A percentile compares a stretch with the other conserved stretches of the same genome.
Evolutionary conservation across 2,888 invertebrate species (phyloP).

Genomic region (Tanytarsus gracilentus): DNA sequence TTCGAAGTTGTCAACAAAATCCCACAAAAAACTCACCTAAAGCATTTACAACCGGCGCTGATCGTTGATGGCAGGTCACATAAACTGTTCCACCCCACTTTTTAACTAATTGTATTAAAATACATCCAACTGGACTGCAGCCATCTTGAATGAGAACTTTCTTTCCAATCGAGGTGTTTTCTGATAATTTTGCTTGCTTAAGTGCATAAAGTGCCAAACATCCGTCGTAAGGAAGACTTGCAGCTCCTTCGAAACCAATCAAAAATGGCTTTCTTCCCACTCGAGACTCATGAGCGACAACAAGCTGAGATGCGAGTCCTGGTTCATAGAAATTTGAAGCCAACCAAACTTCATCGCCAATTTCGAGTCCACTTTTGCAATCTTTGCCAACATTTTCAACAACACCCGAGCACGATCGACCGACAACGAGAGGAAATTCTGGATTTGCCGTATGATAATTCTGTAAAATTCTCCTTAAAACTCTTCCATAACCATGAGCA

Average conservation of each 20-base stretch:
- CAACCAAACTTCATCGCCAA: slow-evolving; percentile 55
- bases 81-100: slow-evolving; percentile 50
- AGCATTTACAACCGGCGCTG: slow-evolving; percentile 48
- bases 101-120: slow-evolving; percentile 50
- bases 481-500: slow-evolving; percentile 45
- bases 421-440: slow-evolving; percentile 50
- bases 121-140: slow-evolving; percentile 51
- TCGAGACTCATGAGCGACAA: slow-evolving; percentile 47
- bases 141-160: slow-evolving; percentile 42
- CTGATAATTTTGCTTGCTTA: slow-evolving; percentile 43
- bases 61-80: slow-evolving; percentile 46
- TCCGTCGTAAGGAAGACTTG: slow-evolving; percentile 52
- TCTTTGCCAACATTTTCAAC: slow-evolving; percentile 54
- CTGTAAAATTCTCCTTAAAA: slow-evolving; percentile 43
- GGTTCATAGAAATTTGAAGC: slow-evolving; percentile 50
- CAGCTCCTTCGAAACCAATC: slow-evolving; percentile 51
- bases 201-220: slow-evolving; percentile 49
- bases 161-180: slow-evolving; percentile 37
- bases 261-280: slow-evolving; percentile 49
- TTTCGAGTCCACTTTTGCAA: slow-evolving; percentile 44
- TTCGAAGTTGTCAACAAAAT: too few species aligned
- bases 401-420: slow-evolving; percentile 54
- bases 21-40: slow-evolving; percentile 33
- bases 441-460: slow-evolving; percentile 30
- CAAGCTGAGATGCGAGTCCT: slow-evolving; percentile 50